phyloP scores from a whole-genome alignment of 2,113 vertebrate species.

The Oryzias javanicus region DNA sequence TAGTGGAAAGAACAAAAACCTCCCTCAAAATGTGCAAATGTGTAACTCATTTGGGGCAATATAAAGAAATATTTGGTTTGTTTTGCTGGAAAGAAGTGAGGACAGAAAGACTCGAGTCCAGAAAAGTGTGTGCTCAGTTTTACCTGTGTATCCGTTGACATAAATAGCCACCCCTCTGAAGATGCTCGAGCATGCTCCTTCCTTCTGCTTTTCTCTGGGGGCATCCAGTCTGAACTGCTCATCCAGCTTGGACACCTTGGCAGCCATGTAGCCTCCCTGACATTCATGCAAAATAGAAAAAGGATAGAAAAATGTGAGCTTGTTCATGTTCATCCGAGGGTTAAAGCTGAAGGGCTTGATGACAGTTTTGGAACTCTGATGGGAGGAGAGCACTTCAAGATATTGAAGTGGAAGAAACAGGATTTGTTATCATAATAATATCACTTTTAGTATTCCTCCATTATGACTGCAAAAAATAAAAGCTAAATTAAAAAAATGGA shows the following conservation, averaged over 20 bases:
- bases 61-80: neutral
- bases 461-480: too few species aligned
- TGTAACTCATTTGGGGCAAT: too few species aligned
- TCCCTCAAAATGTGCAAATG: too few species aligned
- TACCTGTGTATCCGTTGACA: constrained; percentile 97
- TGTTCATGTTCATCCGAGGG: neutral
- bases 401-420: too few species aligned
- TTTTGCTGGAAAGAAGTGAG: neutral
- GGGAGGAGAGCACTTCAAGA: too few species aligned
- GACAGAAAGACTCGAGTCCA: too few species aligned
- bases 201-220: constrained; percentile 83
- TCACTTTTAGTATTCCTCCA: too few species aligned
- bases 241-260: constrained; percentile 93
- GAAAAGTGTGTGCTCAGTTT: neutral
- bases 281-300: neutral
- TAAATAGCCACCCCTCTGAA: constrained; percentile 94
- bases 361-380: too few species aligned
- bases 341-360: neutral
- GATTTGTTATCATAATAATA: too few species aligned
- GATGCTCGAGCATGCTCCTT: constrained; percentile 83
- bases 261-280: constrained; percentile 94
- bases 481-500: too few species aligned
- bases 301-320: neutral
- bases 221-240: constrained; percentile 91
- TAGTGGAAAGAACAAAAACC: neutral